phyloP scores from a whole-genome alignment of 2,888 invertebrate genomes.

The Lapara coniferarum region DNA sequence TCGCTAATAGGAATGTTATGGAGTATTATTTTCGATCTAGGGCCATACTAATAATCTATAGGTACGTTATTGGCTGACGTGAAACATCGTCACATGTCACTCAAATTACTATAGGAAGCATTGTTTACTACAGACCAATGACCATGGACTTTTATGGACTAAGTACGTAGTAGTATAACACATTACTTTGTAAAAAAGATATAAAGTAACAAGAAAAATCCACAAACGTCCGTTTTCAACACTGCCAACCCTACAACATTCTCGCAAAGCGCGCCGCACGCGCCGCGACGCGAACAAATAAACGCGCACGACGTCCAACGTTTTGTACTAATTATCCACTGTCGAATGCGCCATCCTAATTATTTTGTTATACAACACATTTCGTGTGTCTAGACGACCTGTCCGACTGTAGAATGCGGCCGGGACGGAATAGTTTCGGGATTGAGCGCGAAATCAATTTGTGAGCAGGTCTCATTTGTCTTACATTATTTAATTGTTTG shows the following conservation, averaged over 20 bases:
- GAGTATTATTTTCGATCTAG: neutral
- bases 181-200: no score
- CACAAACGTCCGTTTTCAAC: no score
- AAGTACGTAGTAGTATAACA: no score
- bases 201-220: neutral
- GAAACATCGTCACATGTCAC: no score
- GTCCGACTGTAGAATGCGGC: conserved; percentile 7
- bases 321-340: conserved; percentile 55
- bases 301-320: conserved; percentile 8
- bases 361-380: conserved; percentile 42
- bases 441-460: neutral
- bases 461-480: neutral
- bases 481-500: no score
- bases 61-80: no score
- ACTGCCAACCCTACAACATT: neutral
- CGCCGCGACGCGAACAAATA: neutral
- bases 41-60: neutral
- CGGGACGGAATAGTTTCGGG: neutral
- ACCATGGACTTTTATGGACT: no score
- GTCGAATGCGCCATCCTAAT: conserved; percentile 53
- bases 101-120: no score
- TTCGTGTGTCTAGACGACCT: conserved; percentile 40
- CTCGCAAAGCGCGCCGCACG: conserved; percentile 6
- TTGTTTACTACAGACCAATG: no score
- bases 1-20: no score